Base-by-base conservation (phyloP, 2,888 invertebrate genomes). In the Drosophila anomalipes region DNA sequence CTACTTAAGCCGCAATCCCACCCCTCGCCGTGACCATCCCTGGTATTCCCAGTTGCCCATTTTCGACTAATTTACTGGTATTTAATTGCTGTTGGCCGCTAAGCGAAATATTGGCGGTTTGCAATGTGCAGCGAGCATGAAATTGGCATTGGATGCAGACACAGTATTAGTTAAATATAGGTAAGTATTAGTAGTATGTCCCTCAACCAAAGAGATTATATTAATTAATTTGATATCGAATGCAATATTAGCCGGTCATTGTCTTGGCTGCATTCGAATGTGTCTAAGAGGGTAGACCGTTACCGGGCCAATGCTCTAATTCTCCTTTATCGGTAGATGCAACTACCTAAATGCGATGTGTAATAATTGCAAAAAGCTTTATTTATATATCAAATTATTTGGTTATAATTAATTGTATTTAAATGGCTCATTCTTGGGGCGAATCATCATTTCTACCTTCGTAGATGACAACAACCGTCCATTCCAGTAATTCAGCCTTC, bases 181-280 rank as follows among this genome's bases (percentile, higher is more conserved):
- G 10, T 26, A 22, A 35, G 30, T 30, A 53, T 49, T 51, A 51
- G 28, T n/a, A n/a, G 37, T 54, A 28, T 51, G 32, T 54, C 52
- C 32, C 44, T 39, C 72, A 37, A 53, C 56, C 54, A 65, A 70
- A 65, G 83, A 69, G 88, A 81, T 86, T 88, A 83, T 74, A 79
- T 74, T 88, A 86, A 90, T 87, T 87, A 88, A 88, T 90, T 88
- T 81, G 62, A 70, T 70, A 79, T 88, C 70, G 89, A 83, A 81
- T 77, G 62, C 52, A 67, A 62, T 59, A 62, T 74, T 73, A 73
- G 70, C 47, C 33, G 52, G 44, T 52, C 72, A 81, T 70, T 89
- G 79, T 79, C 76, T 83, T 66, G 70, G 22, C 69, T 70, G 44
- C 67, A 72, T 51, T 79, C 35, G 59, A 35, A 57, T 63, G 66